phyloP scores from a whole-genome alignment of 2,113 vertebrate species.

The Phyllostomus hastatus region DNA sequence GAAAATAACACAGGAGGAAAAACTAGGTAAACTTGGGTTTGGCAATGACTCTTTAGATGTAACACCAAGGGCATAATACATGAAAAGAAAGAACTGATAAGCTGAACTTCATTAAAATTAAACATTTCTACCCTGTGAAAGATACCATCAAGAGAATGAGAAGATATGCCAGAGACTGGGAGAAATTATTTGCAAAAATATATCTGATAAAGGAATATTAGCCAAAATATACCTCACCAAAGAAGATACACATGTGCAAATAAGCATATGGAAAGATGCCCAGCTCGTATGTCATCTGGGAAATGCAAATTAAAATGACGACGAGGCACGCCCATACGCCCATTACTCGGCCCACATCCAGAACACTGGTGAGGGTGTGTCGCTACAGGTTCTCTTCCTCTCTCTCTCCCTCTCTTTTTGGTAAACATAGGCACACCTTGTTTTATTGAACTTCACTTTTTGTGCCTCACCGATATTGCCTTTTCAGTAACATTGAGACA shows the following conservation, averaged over 20 bases:
- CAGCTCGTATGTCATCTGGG: not conserved
- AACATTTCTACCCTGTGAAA: not conserved
- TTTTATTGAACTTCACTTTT: no score
- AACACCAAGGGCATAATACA: not conserved
- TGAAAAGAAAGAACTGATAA: not conserved
- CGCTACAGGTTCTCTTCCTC: not conserved
- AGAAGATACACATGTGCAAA: not conserved
- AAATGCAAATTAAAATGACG: not conserved
- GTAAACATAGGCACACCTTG: no score
- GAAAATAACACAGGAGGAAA: not conserved
- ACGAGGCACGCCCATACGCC: no score
- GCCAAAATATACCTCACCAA: not conserved
- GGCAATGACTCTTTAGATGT: not conserved
- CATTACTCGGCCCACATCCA: not conserved
- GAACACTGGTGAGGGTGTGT: not conserved
- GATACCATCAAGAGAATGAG: not conserved
- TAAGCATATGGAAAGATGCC: not conserved
- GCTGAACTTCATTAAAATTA: not conserved
- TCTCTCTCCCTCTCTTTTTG: no score
- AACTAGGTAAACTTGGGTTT: not conserved
- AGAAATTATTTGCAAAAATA: not conserved
- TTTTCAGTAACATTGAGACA: no score
- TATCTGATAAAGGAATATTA: not conserved
- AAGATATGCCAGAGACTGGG: not conserved
- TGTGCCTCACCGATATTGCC: no score